A percentile compares a stretch with the other conserved stretches of the same genome.
Evolutionary conservation across 2,113 vertebrate genomes (phyloP).

Genomic region (Platanista minor): DNA sequence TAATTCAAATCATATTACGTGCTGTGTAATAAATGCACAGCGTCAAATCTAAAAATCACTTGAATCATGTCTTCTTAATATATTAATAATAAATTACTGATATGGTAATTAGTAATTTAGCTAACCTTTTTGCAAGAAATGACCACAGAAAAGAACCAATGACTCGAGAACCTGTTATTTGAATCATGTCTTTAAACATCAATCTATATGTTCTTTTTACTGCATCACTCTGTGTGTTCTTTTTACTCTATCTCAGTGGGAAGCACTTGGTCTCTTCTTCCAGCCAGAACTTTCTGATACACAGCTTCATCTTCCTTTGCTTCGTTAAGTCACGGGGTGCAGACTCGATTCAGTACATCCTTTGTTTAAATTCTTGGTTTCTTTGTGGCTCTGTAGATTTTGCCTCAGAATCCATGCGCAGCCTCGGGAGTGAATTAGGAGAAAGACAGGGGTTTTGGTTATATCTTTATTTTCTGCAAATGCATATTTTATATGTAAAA

Average conservation of each 20-base stretch:
- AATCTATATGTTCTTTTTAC: no score
- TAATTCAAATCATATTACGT: neutral
- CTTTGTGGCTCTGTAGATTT: neutral
- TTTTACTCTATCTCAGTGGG: no score
- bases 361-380: neutral
- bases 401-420: fast-evolving
- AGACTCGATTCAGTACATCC: neutral
- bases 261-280: no score
- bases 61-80: neutral
- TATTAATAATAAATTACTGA: neutral
- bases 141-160: neutral
- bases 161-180: neutral
- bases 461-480: neutral
- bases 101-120: neutral
- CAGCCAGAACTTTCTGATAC: no score
- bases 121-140: neutral
- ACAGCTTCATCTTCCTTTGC: neutral
- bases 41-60: neutral
- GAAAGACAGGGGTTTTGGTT: neutral
- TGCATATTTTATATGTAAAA: neutral
- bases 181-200: neutral
- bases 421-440: no score
- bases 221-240: no score
- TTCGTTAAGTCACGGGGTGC: fast-evolving
- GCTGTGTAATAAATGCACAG: neutral